Evolutionary conservation across 1,140 invertebrate genomes (phyloP).

Genomic region (Pseudomyrmex pallidus): DNA sequence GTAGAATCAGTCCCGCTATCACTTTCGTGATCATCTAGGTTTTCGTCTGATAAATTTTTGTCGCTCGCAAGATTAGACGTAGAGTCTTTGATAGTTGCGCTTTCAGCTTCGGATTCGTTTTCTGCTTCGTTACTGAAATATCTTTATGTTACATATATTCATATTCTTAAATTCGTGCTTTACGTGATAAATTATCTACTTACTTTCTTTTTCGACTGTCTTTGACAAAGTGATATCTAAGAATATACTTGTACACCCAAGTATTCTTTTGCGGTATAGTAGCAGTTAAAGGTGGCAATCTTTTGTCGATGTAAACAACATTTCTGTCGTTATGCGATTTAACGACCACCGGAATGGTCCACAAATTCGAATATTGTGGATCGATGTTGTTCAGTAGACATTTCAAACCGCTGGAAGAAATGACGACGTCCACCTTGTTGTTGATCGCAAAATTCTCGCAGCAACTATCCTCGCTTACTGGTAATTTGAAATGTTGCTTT

Average conservation of each 20-base stretch:
- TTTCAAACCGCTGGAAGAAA: slow-evolving; percentile 84
- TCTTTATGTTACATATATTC: slow-evolving; percentile 12
- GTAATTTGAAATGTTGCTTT: slow-evolving; percentile 54
- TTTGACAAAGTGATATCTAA: slow-evolving; percentile 69
- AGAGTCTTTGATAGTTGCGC: background rate
- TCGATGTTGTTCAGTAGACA: slow-evolving; percentile 80
- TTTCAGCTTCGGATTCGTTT: background rate
- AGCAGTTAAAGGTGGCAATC: slow-evolving; percentile 77
- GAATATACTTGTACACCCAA: slow-evolving; percentile 79
- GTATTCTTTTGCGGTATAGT: slow-evolving; percentile 78
- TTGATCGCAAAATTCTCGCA: slow-evolving; percentile 78
- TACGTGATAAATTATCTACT: background rate
- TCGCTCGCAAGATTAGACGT: no score
- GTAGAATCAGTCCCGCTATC: background rate
- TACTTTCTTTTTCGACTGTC: slow-evolving; percentile 13
- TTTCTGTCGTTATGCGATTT: slow-evolving; percentile 80
- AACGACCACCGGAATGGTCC: slow-evolving; percentile 83
- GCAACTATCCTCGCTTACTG: slow-evolving; percentile 81
- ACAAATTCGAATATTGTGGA: slow-evolving; percentile 74
- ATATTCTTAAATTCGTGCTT: slow-evolving; percentile 64
- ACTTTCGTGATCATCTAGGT: background rate
- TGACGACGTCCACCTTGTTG: slow-evolving; percentile 82
- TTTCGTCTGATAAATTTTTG: background rate
- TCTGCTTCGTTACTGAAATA: slow-evolving; percentile 19
- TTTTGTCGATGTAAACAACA: slow-evolving; percentile 84